Conservation (phyloP, 1,140 invertebrate species). For the Portunus trituberculatus region DNA sequence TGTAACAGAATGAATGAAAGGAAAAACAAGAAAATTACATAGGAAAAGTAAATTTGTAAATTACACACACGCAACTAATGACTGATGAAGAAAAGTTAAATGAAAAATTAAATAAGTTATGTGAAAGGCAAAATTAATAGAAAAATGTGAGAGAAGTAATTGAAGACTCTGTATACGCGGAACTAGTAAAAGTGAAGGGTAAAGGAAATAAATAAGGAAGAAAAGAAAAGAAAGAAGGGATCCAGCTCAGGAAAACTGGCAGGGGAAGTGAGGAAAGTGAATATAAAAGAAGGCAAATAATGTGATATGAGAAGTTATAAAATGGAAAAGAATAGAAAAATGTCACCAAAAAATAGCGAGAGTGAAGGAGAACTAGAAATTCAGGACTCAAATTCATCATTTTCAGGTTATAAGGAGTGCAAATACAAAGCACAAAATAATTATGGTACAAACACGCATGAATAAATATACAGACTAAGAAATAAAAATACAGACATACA, state of each 20-base stretch:
- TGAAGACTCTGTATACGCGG: background rate
- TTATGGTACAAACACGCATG: background rate
- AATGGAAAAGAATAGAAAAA: background rate
- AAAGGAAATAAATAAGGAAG: background rate
- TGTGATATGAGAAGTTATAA: background rate
- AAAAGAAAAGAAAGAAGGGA: background rate
- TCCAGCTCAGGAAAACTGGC: background rate
- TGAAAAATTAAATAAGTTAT: too few relatives aligned
- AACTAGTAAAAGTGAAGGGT: background rate
- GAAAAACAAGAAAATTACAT: background rate
- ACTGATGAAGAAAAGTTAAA: too few relatives aligned
- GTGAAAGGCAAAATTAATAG: background rate
- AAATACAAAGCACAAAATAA: too few relatives aligned
- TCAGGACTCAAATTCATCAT: background rate
- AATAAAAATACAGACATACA: background rate
- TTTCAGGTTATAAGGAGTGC: background rate
- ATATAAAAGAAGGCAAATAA: conserved; percentile 39
- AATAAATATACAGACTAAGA: background rate
- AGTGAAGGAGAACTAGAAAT: background rate
- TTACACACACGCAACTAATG: too few relatives aligned
- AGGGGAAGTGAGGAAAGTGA: background rate
- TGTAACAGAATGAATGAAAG: background rate
- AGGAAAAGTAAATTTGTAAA: too few relatives aligned
- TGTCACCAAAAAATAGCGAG: background rate
- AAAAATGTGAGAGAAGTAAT: background rate